Conservation (phyloP, 1,140 invertebrate species). For the Zaprionus davidi region DNA sequence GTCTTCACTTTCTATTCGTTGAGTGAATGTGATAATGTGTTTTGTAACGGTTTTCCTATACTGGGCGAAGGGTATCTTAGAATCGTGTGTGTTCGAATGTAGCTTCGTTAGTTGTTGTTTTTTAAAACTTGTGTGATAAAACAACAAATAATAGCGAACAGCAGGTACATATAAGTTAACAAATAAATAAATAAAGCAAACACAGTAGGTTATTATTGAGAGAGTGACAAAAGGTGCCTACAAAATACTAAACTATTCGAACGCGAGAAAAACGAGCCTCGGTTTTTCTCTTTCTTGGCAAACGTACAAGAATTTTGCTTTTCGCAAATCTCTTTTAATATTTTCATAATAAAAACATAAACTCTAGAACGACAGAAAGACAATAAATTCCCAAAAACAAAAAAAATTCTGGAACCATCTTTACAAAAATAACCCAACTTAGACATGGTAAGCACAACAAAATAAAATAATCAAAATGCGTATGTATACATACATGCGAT, state of each 20-base stretch:
- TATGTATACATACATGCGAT: constrained; percentile 26
- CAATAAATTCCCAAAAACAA: constrained; percentile 2
- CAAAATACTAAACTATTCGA: background rate
- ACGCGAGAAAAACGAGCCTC: constrained; percentile 33
- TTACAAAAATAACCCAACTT: constrained; percentile 12
- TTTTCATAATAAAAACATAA: constrained; percentile 14
- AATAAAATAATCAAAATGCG: constrained; percentile 61
- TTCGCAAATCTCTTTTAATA: constrained; percentile 52
- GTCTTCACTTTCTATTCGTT: too few relatives aligned
- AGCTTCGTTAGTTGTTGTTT: constrained; percentile 23
- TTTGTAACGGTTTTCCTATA: too few relatives aligned
- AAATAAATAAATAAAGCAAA: constrained; percentile 30
- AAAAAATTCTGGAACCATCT: constrained; percentile 57
- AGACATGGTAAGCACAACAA: constrained; percentile 50
- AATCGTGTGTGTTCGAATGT: too few relatives aligned
- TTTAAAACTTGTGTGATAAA: constrained; percentile 65
- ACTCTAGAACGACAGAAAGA: constrained; percentile 25
- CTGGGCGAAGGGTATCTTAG: too few relatives aligned
- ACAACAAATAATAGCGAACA: constrained; percentile 66
- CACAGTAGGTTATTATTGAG: background rate
- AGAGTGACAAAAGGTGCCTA: constrained; percentile 35
- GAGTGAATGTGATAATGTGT: too few relatives aligned
- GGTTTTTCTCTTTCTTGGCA: constrained; percentile 63
- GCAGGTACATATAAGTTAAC: constrained; percentile 45
- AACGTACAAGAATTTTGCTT: constrained; percentile 64